Evolutionary conservation across 1,140 invertebrate species (phyloP).

Genomic region (Dinothrombium tinctorium): DNA sequence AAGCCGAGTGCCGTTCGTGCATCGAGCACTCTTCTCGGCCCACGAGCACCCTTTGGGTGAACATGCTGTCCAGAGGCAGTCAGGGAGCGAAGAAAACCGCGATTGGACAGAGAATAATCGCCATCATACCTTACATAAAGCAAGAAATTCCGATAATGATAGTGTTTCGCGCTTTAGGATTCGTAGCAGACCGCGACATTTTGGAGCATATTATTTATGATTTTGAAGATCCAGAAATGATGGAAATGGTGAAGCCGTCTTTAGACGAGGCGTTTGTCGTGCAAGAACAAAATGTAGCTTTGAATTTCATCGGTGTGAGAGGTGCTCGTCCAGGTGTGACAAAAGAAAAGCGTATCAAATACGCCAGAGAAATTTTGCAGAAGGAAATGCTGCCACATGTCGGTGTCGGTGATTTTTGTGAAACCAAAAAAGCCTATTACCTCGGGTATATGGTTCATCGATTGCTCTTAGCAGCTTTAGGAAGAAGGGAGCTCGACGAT

Average conservation of each 20-base stretch:
- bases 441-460: constrained; percentile 96
- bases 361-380: constrained; percentile 93
- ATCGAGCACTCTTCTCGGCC: constrained; percentile 77
- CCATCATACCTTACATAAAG: constrained; percentile 92
- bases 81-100: constrained; percentile 85
- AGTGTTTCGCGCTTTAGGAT: constrained; percentile 81
- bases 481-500: constrained; percentile 83
- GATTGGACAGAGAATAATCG: constrained; percentile 92
- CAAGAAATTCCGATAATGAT: constrained; percentile 99
- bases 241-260: constrained; percentile 98
- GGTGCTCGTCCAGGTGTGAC: constrained; percentile 91
- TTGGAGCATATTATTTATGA: constrained; percentile 97
- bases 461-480: constrained; percentile 71
- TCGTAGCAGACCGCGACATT: constrained; percentile 95
- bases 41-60: constrained; percentile 91
- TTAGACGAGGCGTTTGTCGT: constrained; percentile 98
- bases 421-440: constrained; percentile 97
- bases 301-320: constrained; percentile 91
- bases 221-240: constrained; percentile 98
- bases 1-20: constrained; percentile 83
- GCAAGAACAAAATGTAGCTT: constrained; percentile 91
- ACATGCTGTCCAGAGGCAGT: constrained; percentile 93
- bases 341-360: constrained; percentile 94
- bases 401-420: constrained; percentile 93
- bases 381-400: constrained; percentile 99